Percentiles rank a stretch among this genome's conserved stretches.
These are phyloP conservation scores for Thymelicus lineola DNA, from an alignment of 2,888 invertebrate genomes.

Conservation along the genomic window DNA sequence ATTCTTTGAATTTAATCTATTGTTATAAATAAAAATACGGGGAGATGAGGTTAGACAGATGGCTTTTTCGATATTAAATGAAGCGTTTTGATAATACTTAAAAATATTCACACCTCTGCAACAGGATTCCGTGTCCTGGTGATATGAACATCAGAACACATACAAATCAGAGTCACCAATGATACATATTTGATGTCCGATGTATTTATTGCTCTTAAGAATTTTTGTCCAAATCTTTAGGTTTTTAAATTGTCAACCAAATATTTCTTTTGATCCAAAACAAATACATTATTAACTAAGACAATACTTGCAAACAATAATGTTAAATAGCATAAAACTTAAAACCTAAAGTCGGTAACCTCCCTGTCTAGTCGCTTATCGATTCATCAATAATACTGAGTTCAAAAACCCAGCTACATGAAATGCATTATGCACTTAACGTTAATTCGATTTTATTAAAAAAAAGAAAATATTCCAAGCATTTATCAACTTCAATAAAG, in stretches of 20 bases:
- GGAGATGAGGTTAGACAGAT: neutral
- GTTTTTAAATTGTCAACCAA: too few species aligned
- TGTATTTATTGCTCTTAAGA: too few species aligned
- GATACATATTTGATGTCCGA: too few species aligned
- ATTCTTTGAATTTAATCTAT: constrained; percentile 32
- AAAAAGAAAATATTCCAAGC: neutral
- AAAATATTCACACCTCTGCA: too few species aligned
- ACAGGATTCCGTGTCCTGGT: too few species aligned
- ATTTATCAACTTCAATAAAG: constrained; percentile 1
- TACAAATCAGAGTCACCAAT: too few species aligned
- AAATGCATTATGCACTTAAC: neutral
- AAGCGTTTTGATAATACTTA: neutral
- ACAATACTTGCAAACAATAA: neutral
- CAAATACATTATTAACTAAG: neutral
- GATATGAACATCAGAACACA: too few species aligned
- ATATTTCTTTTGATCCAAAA: too few species aligned
- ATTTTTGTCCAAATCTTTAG: too few species aligned
- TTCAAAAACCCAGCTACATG: neutral
- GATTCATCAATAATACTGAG: neutral
- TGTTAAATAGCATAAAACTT: neutral
- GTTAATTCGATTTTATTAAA: neutral
- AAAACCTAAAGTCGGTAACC: neutral
- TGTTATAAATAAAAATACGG: constrained; percentile 24
- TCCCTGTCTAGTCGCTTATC: neutral
- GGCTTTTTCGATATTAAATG: constrained; percentile 7